A percentile compares a stretch with the other conserved stretches of the same genome.
Conservation (phyloP, 2,888 invertebrate genomes). For the Kuschelorhynchus macadamiae region DNA sequence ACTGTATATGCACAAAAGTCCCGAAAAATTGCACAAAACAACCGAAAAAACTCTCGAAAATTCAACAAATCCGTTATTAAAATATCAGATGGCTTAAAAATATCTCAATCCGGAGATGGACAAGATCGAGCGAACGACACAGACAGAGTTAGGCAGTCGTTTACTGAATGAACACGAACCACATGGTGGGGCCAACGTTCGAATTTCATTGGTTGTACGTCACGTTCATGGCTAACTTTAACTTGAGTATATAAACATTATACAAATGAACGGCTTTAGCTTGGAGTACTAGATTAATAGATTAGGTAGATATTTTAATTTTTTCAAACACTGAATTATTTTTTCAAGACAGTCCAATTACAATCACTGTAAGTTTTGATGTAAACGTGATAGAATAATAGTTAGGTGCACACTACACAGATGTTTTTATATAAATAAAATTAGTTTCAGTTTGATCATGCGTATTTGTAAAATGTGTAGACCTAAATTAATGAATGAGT, state of each 20-base stretch:
- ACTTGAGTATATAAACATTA: constrained; percentile 22
- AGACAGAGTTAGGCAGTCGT: constrained; percentile 52
- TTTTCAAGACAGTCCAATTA: too few species aligned
- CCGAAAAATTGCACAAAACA: constrained; percentile 24
- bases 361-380: too few species aligned
- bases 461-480: constrained; percentile 30
- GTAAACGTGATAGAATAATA: background rate
- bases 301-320: background rate
- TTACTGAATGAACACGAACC: constrained; percentile 64
- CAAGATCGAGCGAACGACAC: constrained; percentile 34
- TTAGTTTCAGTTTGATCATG: background rate
- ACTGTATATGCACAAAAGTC: too few species aligned
- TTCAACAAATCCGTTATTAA: constrained; percentile 16
- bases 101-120: constrained; percentile 36
- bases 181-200: constrained; percentile 49
- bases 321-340: background rate
- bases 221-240: constrained; percentile 47
- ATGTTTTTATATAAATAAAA: background rate
- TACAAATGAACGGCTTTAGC: constrained; percentile 19
- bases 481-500: constrained; percentile 45
- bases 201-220: constrained; percentile 46
- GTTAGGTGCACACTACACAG: background rate
- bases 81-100: constrained; percentile 40
- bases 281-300: constrained; percentile 5
- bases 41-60: constrained; percentile 21